These are phyloP conservation scores for Coremacera marginata DNA, from an alignment of 2,888 invertebrate species.

Conservation along the genomic window DNA sequence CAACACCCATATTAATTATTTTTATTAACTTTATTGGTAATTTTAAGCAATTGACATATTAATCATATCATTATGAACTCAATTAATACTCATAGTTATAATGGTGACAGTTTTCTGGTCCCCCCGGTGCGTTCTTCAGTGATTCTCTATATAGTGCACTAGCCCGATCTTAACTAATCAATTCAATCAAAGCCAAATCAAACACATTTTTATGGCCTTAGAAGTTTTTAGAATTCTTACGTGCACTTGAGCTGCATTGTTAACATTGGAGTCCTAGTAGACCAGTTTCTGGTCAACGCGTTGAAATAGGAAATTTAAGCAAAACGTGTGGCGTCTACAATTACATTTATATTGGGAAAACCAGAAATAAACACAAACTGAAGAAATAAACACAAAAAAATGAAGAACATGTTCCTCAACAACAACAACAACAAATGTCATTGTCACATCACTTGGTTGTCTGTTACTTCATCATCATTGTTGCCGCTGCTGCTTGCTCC, in stretches of 20 bases:
- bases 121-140: too few relatives aligned
- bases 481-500: neutral
- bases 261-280: neutral
- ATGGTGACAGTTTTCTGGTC: too few relatives aligned
- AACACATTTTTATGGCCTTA: neutral
- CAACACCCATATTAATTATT: too few relatives aligned
- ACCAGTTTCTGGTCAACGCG: neutral
- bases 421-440: constrained; percentile 60
- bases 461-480: neutral
- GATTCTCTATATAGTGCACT: too few relatives aligned
- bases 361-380: neutral
- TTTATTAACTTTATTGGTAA: too few relatives aligned
- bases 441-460: constrained; percentile 56
- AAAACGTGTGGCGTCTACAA: constrained; percentile 53
- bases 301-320: neutral
- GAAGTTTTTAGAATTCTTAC: neutral
- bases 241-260: constrained; percentile 11
- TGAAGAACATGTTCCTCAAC: constrained; percentile 37
- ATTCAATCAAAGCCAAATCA: constrained; percentile 23
- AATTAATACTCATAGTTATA: too few relatives aligned
- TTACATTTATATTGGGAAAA: constrained; percentile 36
- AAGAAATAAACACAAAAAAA: too few relatives aligned
- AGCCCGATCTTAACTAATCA: constrained; percentile 5
- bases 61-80: too few relatives aligned
- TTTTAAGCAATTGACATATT: too few relatives aligned